Evolutionary conservation across 2,797 vertebrate species (phyloP), one percentile per base, ranked within the genome.

Genomic region (Tokudaia muenninki): DNA sequence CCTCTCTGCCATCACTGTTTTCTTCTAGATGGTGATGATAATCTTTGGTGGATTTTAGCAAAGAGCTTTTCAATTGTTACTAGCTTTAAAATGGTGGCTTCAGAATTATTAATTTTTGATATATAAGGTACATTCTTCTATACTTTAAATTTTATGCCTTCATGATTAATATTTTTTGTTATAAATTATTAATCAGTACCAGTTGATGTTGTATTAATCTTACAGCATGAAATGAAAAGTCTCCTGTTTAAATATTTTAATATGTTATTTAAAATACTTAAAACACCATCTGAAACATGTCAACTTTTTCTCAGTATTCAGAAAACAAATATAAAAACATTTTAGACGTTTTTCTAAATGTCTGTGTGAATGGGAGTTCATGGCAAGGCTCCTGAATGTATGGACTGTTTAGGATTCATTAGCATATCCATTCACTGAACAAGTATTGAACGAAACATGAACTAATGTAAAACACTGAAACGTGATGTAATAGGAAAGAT

Each of bases 221-320:
- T 94, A 84, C 21, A 87, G 19, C 37, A 63, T 90, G 34, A 96
- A 93, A 74, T 84, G 47, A 92, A 94, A 95, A 92, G n/a, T 59
- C 1, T 50, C 93, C 34, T 55, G 1, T 90, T 95, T 81, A 92
- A 77, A 86, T 21, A 82, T 63, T 96, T 94, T 95, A 91, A 75
- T 88, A 1, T 96, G 65, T 57, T 55, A 63, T 92, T 92, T 91
- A 83, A 96, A 94, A 89, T 97, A 95, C 34, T 94, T 96, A 34
- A 92, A 94, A 93, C 4, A 84, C 2, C 16, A 41, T 29, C n/a
- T 92, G 31, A 92, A 97, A 91, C 65, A 9, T 89, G 57, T 93
- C 57, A 87, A 63, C 79, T 94, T 91, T 92, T 63, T 91, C 5
- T 81, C 47, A 94, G 34, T 92, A 86, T 89, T 94, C 17, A 34